phyloP scores from a whole-genome alignment of 1,140 invertebrate genomes.

The Aphelenchoides besseyi region DNA sequence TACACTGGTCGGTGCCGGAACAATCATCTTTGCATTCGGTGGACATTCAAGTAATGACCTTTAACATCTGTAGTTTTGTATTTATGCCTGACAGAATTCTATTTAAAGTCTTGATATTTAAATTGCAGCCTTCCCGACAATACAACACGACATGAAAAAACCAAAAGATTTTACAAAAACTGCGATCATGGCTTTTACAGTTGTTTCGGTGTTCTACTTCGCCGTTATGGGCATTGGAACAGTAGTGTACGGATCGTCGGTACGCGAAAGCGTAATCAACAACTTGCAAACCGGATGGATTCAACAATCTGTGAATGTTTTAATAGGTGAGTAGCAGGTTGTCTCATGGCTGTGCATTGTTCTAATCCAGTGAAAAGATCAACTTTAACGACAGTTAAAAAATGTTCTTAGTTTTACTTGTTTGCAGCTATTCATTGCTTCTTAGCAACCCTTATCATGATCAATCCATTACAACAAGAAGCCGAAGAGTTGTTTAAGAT shows the following conservation, averaged over 20 bases:
- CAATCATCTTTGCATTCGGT: conserved; percentile 71
- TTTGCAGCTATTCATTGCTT: background rate
- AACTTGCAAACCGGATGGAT: conserved; percentile 30
- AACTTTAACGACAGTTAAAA: no score
- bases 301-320: conserved; percentile 28
- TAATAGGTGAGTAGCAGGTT: conserved; percentile 27
- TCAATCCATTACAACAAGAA: conserved; percentile 33
- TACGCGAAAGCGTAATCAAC: conserved; percentile 31
- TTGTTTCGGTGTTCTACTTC: conserved; percentile 14
- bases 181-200: conserved; percentile 21
- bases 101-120: no score
- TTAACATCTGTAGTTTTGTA: conserved; percentile 21
- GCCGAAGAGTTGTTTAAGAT: conserved; percentile 28
- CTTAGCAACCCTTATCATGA: conserved; percentile 21
- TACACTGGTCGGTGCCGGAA: conserved; percentile 25
- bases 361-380: no score
- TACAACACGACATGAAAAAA: conserved; percentile 71
- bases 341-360: conserved; percentile 55
- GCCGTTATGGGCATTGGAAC: conserved; percentile 5
- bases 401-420: conserved; percentile 59
- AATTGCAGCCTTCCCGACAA: conserved; percentile 72
- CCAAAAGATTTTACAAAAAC: conserved; percentile 24
- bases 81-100: no score
- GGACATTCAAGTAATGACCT: conserved; percentile 64
- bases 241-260: conserved; percentile 26